Percentiles rank a stretch among this genome's conserved stretches.
These are phyloP conservation scores for Eretmocerus hayati DNA, from an alignment of 2,888 invertebrate species.

Conservation along the genomic window DNA sequence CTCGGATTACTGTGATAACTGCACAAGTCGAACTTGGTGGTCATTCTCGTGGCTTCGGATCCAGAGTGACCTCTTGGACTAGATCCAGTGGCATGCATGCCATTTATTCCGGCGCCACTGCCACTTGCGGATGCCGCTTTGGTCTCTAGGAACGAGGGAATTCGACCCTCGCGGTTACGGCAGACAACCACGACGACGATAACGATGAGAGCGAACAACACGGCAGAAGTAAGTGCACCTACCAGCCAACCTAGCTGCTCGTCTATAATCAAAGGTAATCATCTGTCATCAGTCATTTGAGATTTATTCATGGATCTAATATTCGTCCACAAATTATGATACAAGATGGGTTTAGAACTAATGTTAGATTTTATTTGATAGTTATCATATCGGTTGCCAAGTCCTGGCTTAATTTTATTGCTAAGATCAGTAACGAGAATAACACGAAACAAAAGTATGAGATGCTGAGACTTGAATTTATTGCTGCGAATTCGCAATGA, in stretches of 20 bases:
- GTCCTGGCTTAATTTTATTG: no score
- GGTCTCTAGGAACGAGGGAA: constrained; percentile 33
- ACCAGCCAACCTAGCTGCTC: constrained; percentile 41
- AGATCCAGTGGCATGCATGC: no score
- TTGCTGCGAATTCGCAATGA: no score
- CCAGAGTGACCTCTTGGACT: not conserved
- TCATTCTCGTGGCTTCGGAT: not conserved
- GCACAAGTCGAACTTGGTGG: constrained; percentile 13
- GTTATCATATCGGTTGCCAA: no score
- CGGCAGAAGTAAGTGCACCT: constrained; percentile 38
- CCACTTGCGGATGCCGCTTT: constrained; percentile 17
- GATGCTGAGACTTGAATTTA: no score
- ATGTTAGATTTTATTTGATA: no score
- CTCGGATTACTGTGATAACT: constrained; percentile 18
- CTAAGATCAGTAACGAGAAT: no score
- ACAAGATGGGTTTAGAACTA: no score
- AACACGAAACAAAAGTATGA: no score
- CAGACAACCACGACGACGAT: constrained; percentile 40
- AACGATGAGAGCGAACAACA: constrained; percentile 37
- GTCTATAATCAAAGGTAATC: constrained; percentile 36
- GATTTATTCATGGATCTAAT: no score
- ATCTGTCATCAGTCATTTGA: no score
- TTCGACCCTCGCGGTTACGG: constrained; percentile 30
- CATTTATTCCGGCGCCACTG: not conserved
- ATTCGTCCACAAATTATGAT: no score